Base-by-base conservation (phyloP, 2,113 vertebrate genomes). In the Cisticola juncidis region DNA sequence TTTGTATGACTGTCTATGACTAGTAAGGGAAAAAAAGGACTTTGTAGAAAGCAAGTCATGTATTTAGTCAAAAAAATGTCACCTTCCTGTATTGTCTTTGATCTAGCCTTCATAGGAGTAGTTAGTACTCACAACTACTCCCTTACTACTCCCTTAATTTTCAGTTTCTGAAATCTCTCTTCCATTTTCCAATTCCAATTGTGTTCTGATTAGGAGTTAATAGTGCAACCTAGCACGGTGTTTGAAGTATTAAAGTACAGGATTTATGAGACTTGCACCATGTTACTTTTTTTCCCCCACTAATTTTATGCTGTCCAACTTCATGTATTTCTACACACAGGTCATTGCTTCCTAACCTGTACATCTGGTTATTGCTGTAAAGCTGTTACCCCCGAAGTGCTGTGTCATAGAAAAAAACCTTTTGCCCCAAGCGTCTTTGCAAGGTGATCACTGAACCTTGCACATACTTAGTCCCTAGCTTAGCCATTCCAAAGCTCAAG, bases 101-200 rank as follows among this genome's bases (percentile, higher is more conserved):
- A 62, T 81, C 25, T 48, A 58, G 18, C 33, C 25, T 76, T 31
- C 33, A 10, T 54, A 6, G 50, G 35, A 40, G 10, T 42, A 35
- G n/a, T 82, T 50, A 44, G 54, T 79, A 48, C 36, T 85, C n/a
- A n/a, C n/a, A n/a, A 62, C 25, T 58, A 16, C 44, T 64, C 9
- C 23, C 33, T 56, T 64, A 62, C 25, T 58, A 16, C 44, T 64
- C 9, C 23, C 33, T 56, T 64, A 25, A 36, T 35, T 80, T 51
- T 33, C 40, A 60, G 7, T 1, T 80, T 83, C 54, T 80, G 21
- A 76, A 54, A 58, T 72, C 15, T 77, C 54, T 53, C 6, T 82
- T 40, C 4, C 0, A 0, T 80, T 64, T 94, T 48, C 17, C 38
- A 33, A 0, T 71, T 12, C 14, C 9, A 4, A 0, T 4, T 64